Conservation (phyloP, 2,113 vertebrate species). For the Donacobius atricapilla region DNA sequence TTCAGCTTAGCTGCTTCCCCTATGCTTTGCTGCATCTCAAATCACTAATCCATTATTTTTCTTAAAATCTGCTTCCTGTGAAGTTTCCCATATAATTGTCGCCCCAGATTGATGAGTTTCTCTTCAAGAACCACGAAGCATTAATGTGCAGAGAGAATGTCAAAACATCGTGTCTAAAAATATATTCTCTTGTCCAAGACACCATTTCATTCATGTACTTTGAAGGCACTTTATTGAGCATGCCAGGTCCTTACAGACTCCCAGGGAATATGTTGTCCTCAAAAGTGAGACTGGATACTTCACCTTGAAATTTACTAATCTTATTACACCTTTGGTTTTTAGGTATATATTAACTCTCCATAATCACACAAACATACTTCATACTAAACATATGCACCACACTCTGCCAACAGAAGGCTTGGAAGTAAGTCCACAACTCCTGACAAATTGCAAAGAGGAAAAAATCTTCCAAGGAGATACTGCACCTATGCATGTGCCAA, state of each 20-base stretch:
- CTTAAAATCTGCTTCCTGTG: conserved; percentile 47
- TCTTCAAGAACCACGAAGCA: not conserved
- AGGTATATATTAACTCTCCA: not conserved
- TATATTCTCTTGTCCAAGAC: not conserved
- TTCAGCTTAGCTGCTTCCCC: not conserved
- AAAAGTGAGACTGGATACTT: not conserved
- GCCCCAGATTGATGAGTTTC: conserved; percentile 50
- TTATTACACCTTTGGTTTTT: not conserved
- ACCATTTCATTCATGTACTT: not conserved
- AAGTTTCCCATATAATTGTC: conserved; percentile 29
- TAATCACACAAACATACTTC: not conserved
- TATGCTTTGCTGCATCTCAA: conserved; percentile 43
- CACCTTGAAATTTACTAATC: not conserved
- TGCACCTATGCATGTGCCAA: not conserved
- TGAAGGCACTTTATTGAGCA: not conserved
- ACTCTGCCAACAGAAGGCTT: not conserved
- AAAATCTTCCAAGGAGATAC: not conserved
- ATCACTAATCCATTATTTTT: conserved; percentile 9
- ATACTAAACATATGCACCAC: not conserved
- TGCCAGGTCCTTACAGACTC: not conserved
- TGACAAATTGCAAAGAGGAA: not conserved
- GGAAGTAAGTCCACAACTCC: not conserved
- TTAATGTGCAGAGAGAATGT: not conserved
- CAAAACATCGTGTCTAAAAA: not conserved
- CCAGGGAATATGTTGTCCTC: not conserved